Evolutionary conservation across 2,888 invertebrate species (phyloP), one percentile per base, ranked within the genome.

Genomic region (Harpalus rufipes): DNA sequence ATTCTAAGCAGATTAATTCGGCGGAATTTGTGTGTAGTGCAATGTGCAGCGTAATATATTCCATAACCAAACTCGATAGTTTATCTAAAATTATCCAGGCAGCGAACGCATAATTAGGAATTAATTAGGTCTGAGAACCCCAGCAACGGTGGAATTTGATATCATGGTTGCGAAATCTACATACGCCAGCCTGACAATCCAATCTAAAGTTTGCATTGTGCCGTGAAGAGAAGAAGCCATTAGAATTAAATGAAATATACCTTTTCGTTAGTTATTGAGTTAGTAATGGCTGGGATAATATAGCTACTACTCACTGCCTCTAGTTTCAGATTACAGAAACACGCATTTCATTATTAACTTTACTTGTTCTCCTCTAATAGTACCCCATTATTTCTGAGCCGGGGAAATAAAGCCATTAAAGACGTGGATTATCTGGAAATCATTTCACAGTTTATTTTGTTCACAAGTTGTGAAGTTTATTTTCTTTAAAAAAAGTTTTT

Each of bases 201-300:
- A 74, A 74, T 74, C 72, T 74, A 74, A 74, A 74, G 72, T 74
- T 74, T 74, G 72, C 72, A 74, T 74, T 74, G 72, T 68, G 63
- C 63, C 5, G 12, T 32, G 44, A 51, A 51, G 72, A 74, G 72
- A 74, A 74, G 72, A 74, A 74, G 44, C 72, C 72, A 74, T 74
- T 74, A 74, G 41, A 74, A 44, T 16, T 74, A 44, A 74, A 74
- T 74, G 72, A 44, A 74, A 74, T 74, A 74, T 74, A 21, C 41
- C 72, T 74, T 74, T 74, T 18, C 44, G 72, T 18, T 74, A 41
- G 72, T 44, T 74, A 74, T 74, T 74, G 41, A 74, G 44, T 74
- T 44, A 68, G 68, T 41, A 68, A 74, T 74, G 41, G 4, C 16
- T 18, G 72, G 72, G 41, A 41, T 63, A 63, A 63, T 63, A 63